Evolutionary conservation across 2,113 vertebrate species (phyloP), one percentile per base, ranked within the genome.

Genomic region (Malurus cyaneus): DNA sequence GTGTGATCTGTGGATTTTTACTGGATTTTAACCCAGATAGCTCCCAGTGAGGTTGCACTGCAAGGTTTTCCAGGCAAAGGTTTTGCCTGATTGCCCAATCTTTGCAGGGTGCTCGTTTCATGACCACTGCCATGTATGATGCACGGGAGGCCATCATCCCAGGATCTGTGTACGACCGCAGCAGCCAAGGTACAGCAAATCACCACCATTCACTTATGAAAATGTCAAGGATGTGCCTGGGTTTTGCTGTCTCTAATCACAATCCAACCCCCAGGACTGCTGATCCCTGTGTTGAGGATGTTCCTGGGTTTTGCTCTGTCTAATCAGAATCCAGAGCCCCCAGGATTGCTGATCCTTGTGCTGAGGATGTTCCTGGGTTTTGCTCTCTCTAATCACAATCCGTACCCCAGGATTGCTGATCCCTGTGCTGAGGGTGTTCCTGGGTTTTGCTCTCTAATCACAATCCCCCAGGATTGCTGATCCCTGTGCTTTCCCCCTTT

Each of bases 111-210:
- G 99, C 99, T 17, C 98, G 99, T 24, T 99, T 99, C 97, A 99
- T 99, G 99, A 99, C 99, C 28, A 99, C 99, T 17, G 99, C 99
- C 36, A 99, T 99, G 99, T 99, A 99, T 5, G 99, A 99, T 28
- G 99, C 99, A 8, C 98, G 99, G 0, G 99, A 99, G 94, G 99
- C 99, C 17, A 99, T 99, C 79, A 99, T 99, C 80, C 99, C 99
- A 2, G 99, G 99, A 11, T 99, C 99, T 0, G 99, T 99, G 52
- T 99, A 99, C 2, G 99, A 99, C 95, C 98, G 99, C 91, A 99
- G 99, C 97, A 99, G 97, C 93, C 98, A 99, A 85, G 98, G 99
- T 99, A 90, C 84, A 97, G 95, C 9, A n/a, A 74, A 10, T 14
- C 0, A 5, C 13, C 54, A 14, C 39, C 62, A 18, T 36, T 5